Conservation (phyloP, 2,113 vertebrate genomes). For the Neopipo cinnamomea region DNA sequence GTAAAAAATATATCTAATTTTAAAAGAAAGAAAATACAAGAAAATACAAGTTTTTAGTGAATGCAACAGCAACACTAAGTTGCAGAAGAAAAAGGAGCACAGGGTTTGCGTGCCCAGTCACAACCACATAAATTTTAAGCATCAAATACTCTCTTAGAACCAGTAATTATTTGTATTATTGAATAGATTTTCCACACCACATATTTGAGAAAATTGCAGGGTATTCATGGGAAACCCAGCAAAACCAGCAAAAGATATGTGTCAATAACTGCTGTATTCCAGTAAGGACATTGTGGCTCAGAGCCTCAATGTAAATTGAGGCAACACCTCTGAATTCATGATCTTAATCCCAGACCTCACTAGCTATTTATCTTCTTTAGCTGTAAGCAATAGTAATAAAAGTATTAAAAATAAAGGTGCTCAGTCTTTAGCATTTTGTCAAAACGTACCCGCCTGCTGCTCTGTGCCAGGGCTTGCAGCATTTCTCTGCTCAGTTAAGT, state of each 20-base stretch:
- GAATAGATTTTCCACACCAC: neutral
- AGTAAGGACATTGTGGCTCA: neutral
- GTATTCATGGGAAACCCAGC: neutral
- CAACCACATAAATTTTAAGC: slow-evolving; percentile 1
- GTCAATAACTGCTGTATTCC: neutral
- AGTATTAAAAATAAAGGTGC: neutral
- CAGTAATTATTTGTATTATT: neutral
- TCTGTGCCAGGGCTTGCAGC: neutral
- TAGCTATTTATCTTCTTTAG: neutral
- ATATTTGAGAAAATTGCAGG: neutral
- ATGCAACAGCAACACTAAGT: neutral
- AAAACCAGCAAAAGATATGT: neutral
- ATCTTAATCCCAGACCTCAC: neutral
- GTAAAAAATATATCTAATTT: neutral
- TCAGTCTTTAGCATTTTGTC: neutral
- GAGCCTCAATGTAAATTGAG: neutral
- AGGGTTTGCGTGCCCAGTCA: neutral
- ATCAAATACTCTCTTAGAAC: neutral
- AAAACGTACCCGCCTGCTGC: neutral
- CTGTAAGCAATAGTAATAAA: neutral
- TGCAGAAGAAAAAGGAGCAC: neutral
- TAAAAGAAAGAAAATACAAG: neutral
- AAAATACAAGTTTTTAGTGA: neutral
- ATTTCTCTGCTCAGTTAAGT: neutral
- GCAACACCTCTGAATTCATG: neutral